Conservation (phyloP, 2,888 invertebrate genomes). For the Raillietiella orientalis region DNA sequence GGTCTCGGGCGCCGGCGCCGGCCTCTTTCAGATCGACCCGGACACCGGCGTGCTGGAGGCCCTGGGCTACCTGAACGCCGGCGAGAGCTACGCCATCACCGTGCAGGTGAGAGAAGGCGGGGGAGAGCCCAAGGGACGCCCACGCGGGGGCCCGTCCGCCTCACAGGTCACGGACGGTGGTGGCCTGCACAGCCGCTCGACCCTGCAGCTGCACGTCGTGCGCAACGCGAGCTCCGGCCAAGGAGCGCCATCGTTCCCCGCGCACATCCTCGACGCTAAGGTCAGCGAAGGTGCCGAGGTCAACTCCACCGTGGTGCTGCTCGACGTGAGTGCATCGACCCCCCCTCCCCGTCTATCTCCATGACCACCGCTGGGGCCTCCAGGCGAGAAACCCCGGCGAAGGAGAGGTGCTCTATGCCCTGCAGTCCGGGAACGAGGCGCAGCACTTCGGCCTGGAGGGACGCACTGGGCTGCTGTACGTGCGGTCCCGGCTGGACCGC, state of each 20-base stretch:
- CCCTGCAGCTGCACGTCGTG: conserved; percentile 47
- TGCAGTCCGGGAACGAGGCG: conserved; percentile 60
- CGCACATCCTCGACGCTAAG: conserved; percentile 49
- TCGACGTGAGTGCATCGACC: conserved; percentile 21
- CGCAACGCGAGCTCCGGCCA: conserved; percentile 54
- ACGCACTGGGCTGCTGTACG: conserved; percentile 56
- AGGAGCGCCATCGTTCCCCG: conserved; percentile 44
- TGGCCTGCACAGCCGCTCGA: conserved; percentile 46
- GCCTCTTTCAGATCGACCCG: conserved; percentile 51
- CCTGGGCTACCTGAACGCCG: conserved; percentile 43
- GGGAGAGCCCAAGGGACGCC: no score
- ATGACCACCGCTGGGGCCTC: conserved; percentile 9
- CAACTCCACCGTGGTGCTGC: conserved; percentile 46
- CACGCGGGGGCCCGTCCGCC: no score
- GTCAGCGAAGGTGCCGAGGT: conserved; percentile 39
- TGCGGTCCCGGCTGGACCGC: conserved; percentile 48
- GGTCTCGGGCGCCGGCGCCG: conserved; percentile 59
- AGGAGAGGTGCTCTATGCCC: conserved; percentile 50
- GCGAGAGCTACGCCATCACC: conserved; percentile 62
- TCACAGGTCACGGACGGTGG: conserved; percentile 32
- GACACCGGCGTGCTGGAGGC: conserved; percentile 37
- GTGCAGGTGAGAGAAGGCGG: conserved; percentile 22
- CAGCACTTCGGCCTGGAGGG: conserved; percentile 55
- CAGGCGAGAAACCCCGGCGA: conserved; percentile 64
- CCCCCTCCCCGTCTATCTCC: neutral